Evolutionary conservation across 2,888 invertebrate species (phyloP).

Genomic region (Epistrophe grossulariae): DNA sequence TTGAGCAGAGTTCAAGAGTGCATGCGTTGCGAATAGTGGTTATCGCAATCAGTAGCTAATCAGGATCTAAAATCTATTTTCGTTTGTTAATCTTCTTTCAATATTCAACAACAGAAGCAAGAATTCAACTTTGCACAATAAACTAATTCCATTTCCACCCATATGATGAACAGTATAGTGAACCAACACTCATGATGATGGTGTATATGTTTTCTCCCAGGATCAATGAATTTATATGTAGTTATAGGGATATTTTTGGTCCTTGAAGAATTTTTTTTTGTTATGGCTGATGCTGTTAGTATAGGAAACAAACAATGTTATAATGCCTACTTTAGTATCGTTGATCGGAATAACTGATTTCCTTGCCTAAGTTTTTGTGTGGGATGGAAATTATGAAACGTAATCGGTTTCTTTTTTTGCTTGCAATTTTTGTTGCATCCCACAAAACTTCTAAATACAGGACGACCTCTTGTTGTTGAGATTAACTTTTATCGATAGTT

Average conservation of each 20-base stretch:
- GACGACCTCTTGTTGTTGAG: slow-evolving; percentile 41
- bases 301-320: slow-evolving; percentile 28
- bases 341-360: slow-evolving; percentile 63
- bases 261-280: slow-evolving; percentile 24
- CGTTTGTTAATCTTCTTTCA: slow-evolving; percentile 54
- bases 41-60: slow-evolving; percentile 72
- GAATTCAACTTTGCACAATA: slow-evolving; percentile 50
- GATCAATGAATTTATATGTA: background rate
- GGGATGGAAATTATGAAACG: slow-evolving; percentile 64
- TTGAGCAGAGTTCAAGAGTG: slow-evolving; percentile 37
- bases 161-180: background rate
- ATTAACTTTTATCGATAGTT: slow-evolving; percentile 70
- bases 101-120: slow-evolving; percentile 17
- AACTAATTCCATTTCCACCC: slow-evolving; percentile 42
- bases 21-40: slow-evolving; percentile 40
- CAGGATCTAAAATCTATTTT: slow-evolving; percentile 60
- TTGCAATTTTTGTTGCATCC: slow-evolving; percentile 35
- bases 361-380: slow-evolving; percentile 32
- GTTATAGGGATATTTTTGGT: background rate
- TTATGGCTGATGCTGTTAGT: slow-evolving; percentile 48
- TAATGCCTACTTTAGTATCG: background rate
- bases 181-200: slow-evolving; percentile 31
- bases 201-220: slow-evolving; percentile 18
- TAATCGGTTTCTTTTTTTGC: slow-evolving; percentile 48
- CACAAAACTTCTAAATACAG: slow-evolving; percentile 4